Conservation (phyloP, 2,888 invertebrate species). For the Neoscelio sp. region DNA sequence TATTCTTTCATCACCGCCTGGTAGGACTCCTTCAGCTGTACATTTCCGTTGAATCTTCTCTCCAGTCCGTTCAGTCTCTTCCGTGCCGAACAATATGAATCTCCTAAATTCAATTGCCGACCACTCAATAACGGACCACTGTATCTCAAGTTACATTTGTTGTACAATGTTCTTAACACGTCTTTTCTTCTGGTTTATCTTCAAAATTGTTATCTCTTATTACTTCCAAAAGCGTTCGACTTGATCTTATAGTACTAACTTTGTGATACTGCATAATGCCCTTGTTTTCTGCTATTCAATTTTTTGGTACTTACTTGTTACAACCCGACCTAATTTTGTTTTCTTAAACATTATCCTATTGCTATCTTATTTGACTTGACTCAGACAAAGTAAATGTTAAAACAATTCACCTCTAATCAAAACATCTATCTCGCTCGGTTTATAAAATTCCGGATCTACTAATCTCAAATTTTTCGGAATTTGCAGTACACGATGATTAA, state of each 20-base stretch:
- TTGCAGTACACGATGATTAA: background rate
- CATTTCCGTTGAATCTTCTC: background rate
- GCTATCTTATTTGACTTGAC: constrained; percentile 28
- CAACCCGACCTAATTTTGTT: constrained; percentile 61
- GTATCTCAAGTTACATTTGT: too few species aligned
- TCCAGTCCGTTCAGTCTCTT: background rate
- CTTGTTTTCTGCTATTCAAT: background rate
- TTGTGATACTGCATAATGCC: background rate
- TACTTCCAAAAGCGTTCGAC: constrained; percentile 4
- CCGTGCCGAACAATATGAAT: background rate
- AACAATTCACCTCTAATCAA: constrained; percentile 58
- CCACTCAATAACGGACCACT: too few species aligned
- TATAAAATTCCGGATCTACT: constrained; percentile 53
- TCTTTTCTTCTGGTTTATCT: background rate
- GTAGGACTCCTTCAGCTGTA: background rate
- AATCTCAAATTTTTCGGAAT: constrained; percentile 21
- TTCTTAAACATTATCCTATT: constrained; percentile 39
- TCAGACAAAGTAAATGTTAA: constrained; percentile 40
- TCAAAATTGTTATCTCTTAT: background rate
- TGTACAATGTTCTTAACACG: background rate
- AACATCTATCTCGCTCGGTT: constrained; percentile 34
- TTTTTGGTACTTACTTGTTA: constrained; percentile 23
- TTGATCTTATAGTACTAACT: background rate
- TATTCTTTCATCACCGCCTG: background rate
- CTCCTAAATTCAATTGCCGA: background rate